These are phyloP conservation scores for Sinosuthora webbiana DNA, from an alignment of 2,113 vertebrate genomes.

Conservation along the genomic window DNA sequence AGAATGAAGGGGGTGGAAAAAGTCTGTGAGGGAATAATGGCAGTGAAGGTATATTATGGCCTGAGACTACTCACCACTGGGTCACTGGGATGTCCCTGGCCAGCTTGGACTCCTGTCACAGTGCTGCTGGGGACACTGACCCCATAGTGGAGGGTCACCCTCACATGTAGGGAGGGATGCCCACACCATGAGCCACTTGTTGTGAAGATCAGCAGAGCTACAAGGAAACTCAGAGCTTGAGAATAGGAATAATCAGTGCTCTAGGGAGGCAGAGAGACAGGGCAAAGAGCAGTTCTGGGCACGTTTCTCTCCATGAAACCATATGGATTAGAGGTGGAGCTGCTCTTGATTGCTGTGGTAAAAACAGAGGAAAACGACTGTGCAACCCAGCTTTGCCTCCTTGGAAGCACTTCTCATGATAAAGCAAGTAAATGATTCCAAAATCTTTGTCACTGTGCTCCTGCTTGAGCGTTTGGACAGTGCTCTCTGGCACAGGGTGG, in stretches of 20 bases:
- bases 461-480: accelerated
- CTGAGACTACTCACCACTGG: not conserved
- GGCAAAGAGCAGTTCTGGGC: not conserved
- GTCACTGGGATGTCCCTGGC: not conserved
- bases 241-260: not conserved
- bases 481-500: not conserved
- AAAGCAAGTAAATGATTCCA: not conserved
- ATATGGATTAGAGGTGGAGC: not conserved
- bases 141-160: not conserved
- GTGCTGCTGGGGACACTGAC: not conserved
- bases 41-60: not conserved
- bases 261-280: not conserved
- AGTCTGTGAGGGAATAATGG: not conserved
- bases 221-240: not conserved
- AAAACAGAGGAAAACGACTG: not conserved
- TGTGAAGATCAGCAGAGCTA: not conserved
- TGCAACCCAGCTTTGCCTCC: not conserved
- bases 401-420: not conserved
- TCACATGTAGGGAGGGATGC: not conserved
- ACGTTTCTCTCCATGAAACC: not conserved
- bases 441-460: not conserved
- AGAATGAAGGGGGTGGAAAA: not conserved
- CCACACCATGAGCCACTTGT: not conserved
- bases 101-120: not conserved
- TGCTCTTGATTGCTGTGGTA: not conserved